Conservation (phyloP, 2,113 vertebrate species). For the Callionymus lyra region DNA sequence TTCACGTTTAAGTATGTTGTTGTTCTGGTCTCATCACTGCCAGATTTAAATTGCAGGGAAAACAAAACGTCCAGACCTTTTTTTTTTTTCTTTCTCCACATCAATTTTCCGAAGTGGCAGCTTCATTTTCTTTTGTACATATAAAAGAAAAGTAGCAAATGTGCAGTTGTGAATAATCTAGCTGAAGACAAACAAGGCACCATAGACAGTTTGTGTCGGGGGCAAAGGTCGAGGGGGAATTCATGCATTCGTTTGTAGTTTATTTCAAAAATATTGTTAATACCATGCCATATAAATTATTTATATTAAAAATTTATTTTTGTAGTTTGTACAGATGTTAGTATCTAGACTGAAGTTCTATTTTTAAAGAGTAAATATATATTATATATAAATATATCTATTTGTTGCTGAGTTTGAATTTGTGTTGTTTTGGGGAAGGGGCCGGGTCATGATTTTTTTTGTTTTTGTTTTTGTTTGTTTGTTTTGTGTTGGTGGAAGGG, state of each 20-base stretch:
- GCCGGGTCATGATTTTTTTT: conserved; percentile 12
- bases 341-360: conserved; percentile 83
- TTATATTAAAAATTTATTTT: conserved; percentile 94
- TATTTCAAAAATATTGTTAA: conserved; percentile 67
- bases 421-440: conserved; percentile 37
- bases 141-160: conserved; percentile 57
- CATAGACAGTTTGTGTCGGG: conserved; percentile 42
- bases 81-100: conserved; percentile 14
- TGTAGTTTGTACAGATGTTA: conserved; percentile 90
- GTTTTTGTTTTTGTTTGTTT: conserved; percentile 17
- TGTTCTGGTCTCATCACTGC: conserved; percentile 68
- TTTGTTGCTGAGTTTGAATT: conserved; percentile 62
- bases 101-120: too few species aligned
- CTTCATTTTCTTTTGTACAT: conserved; percentile 53
- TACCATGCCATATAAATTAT: conserved; percentile 86
- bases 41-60: conserved; percentile 69
- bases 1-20: conserved; percentile 41
- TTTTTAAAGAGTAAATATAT: conserved; percentile 95
- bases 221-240: conserved; percentile 26
- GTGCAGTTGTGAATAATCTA: conserved; percentile 47
- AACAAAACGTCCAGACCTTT: conserved; percentile 33
- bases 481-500: conserved; percentile 22
- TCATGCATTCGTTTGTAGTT: conserved; percentile 69
- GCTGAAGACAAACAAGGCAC: conserved; percentile 38
- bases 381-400: conserved; percentile 84